Evolutionary conservation across 1,140 invertebrate genomes (phyloP).

Genomic region (Philopotamus ludificatus): DNA sequence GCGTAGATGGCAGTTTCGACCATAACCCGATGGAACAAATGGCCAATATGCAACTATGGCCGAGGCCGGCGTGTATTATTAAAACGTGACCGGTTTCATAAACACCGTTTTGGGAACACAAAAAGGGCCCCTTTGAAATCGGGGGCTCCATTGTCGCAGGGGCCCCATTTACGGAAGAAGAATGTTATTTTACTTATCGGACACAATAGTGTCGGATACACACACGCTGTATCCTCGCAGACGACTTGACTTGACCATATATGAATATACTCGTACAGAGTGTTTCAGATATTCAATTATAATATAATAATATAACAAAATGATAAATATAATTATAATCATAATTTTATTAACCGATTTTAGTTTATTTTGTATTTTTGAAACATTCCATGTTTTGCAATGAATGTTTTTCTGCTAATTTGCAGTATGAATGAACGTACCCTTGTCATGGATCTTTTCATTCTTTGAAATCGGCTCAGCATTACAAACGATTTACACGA

Average conservation of each 20-base stretch:
- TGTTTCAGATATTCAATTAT: too few relatives aligned
- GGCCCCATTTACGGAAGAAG: conserved; percentile 9
- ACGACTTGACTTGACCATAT: neutral
- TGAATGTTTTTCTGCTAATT: too few relatives aligned
- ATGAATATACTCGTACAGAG: too few relatives aligned
- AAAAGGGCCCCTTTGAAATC: conserved; percentile 4
- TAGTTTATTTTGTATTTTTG: too few relatives aligned
- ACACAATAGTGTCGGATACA: conserved; percentile 14
- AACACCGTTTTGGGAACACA: conserved; percentile 20
- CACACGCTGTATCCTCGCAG: conserved; percentile 1
- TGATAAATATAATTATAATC: too few relatives aligned
- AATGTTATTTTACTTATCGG: conserved; percentile 11
- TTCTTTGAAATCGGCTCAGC: too few relatives aligned
- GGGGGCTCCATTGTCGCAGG: neutral
- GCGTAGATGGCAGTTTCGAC: neutral
- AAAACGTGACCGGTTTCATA: conserved; percentile 25
- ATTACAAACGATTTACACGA: too few relatives aligned
- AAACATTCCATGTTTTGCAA: too few relatives aligned
- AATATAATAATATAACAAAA: too few relatives aligned
- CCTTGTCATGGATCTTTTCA: too few relatives aligned
- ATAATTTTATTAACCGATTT: too few relatives aligned
- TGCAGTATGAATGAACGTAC: too few relatives aligned
- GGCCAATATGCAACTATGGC: conserved; percentile 24
- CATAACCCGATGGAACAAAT: conserved; percentile 8
- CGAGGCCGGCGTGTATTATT: conserved; percentile 11